Evolutionary conservation across 2,888 invertebrate genomes (phyloP).

Genomic region (Noctua comes): DNA sequence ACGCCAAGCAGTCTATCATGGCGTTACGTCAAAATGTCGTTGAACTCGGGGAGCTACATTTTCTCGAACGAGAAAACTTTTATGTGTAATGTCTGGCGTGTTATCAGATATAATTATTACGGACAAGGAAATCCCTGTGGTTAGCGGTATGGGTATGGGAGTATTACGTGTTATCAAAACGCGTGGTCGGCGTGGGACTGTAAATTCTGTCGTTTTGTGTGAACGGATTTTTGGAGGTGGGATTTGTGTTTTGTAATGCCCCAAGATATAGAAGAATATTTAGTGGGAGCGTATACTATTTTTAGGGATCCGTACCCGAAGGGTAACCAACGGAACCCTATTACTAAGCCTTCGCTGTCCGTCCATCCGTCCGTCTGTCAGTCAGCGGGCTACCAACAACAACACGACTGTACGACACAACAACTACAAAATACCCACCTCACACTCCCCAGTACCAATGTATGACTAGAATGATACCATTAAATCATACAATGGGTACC

Average conservation of each 20-base stretch:
- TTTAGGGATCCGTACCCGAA: not conserved
- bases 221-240: not conserved
- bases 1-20: slow-evolving; percentile 64
- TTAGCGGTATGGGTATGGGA: slow-evolving; percentile 1
- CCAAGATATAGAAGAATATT: not conserved
- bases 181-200: slow-evolving; percentile 17
- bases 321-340: too few relatives aligned
- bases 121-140: slow-evolving; percentile 32
- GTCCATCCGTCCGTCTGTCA: too few relatives aligned
- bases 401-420: too few relatives aligned
- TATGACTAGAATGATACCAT: slow-evolving; percentile 15
- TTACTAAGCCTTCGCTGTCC: too few relatives aligned
- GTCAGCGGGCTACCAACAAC: too few relatives aligned
- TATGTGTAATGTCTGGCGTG: slow-evolving; percentile 27
- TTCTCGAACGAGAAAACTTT: slow-evolving; percentile 48
- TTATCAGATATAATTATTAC: slow-evolving; percentile 18
- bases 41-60: slow-evolving; percentile 55
- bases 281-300: too few relatives aligned
- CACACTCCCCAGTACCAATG: not conserved
- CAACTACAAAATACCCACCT: too few relatives aligned
- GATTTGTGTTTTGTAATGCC: too few relatives aligned
- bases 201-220: not conserved
- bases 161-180: not conserved
- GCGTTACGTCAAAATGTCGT: slow-evolving; percentile 59
- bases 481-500: slow-evolving; percentile 17